These are phyloP conservation scores for Platycercus adscitus DNA, from an alignment of 2,113 vertebrate genomes.

Conservation along the genomic window DNA sequence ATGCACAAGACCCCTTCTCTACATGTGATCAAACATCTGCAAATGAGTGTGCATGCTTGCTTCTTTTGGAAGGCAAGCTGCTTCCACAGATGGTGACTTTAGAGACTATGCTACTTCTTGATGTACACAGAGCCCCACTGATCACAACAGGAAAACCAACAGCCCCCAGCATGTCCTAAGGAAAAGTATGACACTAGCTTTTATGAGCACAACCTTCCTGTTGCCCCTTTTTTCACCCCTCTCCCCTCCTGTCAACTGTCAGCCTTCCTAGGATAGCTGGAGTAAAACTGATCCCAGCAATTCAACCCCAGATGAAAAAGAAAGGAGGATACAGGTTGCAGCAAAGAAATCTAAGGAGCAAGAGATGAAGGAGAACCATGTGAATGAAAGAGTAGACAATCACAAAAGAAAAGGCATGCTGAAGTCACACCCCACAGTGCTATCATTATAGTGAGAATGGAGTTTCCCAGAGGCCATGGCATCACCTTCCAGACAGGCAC, in stretches of 20 bases:
- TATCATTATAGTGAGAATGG: accelerated
- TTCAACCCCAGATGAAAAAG: background rate
- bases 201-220: background rate
- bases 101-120: background rate
- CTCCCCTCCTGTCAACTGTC: background rate
- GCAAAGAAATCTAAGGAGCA: background rate
- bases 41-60: background rate
- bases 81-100: background rate
- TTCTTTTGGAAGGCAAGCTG: background rate
- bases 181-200: background rate
- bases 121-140: background rate
- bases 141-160: background rate
- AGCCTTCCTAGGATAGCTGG: background rate
- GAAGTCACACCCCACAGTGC: background rate
- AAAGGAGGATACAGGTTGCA: background rate
- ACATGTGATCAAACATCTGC: background rate
- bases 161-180: background rate
- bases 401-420: background rate
- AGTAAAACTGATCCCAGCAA: background rate
- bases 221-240: background rate
- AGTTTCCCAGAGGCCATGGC: background rate
- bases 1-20: background rate
- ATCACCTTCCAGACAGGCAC: background rate
- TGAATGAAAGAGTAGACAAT: background rate
- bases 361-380: background rate